Evolutionary conservation across 2,888 invertebrate genomes (phyloP).

Genomic region (Leucophenga maculata): DNA sequence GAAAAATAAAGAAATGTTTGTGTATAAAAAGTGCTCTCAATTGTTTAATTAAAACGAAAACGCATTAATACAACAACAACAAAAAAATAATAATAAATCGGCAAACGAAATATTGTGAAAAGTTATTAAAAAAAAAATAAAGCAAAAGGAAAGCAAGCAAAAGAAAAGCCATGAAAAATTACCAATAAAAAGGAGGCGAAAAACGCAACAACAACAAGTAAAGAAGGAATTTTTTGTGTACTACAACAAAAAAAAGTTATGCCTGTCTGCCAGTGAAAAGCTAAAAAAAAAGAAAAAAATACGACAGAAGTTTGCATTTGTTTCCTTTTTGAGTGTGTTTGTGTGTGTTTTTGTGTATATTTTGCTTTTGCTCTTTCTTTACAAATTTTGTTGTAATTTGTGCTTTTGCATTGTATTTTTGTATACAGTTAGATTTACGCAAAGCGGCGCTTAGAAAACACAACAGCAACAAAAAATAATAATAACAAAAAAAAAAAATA

Average conservation of each 20-base stretch:
- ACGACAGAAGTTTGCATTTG: too few species aligned
- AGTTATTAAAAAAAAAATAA: constrained; percentile 49
- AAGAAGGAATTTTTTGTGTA: constrained; percentile 59
- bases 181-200: constrained; percentile 47
- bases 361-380: background rate
- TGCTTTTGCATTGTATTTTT: too few species aligned
- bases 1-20: constrained; percentile 26
- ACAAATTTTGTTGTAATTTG: too few species aligned
- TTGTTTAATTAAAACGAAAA: too few species aligned
- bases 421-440: too few species aligned
- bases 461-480: too few species aligned
- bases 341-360: constrained; percentile 22
- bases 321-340: constrained; percentile 47
- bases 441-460: too few species aligned
- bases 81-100: constrained; percentile 24
- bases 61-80: background rate
- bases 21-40: constrained; percentile 36
- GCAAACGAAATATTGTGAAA: constrained; percentile 29
- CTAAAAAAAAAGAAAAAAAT: too few species aligned
- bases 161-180: constrained; percentile 40
- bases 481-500: too few species aligned
- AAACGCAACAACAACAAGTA: constrained; percentile 36
- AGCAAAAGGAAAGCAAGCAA: constrained; percentile 46
- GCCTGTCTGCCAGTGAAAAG: constrained; percentile 18
- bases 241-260: constrained; percentile 49